Conservation (phyloP, 92 coral and sea anemone species). For the Phenganax stokvisi region DNA sequence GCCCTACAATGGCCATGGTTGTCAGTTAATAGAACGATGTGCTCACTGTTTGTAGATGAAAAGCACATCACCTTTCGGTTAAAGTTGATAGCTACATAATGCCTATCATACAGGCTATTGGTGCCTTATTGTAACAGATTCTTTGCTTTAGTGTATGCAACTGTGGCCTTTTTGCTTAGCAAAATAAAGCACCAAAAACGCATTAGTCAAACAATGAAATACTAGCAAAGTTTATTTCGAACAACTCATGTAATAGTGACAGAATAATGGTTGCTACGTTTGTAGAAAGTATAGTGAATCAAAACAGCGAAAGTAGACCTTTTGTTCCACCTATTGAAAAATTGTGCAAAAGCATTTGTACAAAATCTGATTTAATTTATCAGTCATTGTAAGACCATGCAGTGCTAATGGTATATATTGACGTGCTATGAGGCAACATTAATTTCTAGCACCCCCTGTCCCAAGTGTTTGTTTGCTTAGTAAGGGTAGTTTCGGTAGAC, state of each 20-base stretch:
- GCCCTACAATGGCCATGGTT: no score
- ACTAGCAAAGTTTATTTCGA: neutral
- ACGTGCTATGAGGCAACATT: neutral
- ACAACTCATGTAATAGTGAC: neutral
- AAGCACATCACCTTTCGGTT: no score
- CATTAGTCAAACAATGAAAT: neutral
- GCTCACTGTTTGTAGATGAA: no score
- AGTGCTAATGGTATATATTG: neutral
- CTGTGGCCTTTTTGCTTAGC: no score
- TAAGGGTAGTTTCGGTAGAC: slow-evolving; percentile 40
- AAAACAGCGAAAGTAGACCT: neutral
- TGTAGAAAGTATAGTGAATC: neutral
- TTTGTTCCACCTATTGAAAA: neutral
- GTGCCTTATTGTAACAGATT: no score
- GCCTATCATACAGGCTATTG: no score
- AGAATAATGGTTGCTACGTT: neutral
- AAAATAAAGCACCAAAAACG: no score
- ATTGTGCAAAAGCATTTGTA: slow-evolving; percentile 1
- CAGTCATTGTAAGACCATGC: neutral
- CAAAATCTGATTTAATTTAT: neutral
- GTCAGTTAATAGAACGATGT: no score
- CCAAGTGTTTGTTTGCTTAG: slow-evolving; percentile 3
- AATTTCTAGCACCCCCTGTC: neutral
- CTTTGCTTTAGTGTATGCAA: no score
- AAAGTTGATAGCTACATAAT: no score